Percentiles rank a stretch among this genome's conserved stretches.
These are phyloP conservation scores for Formica aserva DNA, from an alignment of 2,888 invertebrate species.

Conservation along the genomic window DNA sequence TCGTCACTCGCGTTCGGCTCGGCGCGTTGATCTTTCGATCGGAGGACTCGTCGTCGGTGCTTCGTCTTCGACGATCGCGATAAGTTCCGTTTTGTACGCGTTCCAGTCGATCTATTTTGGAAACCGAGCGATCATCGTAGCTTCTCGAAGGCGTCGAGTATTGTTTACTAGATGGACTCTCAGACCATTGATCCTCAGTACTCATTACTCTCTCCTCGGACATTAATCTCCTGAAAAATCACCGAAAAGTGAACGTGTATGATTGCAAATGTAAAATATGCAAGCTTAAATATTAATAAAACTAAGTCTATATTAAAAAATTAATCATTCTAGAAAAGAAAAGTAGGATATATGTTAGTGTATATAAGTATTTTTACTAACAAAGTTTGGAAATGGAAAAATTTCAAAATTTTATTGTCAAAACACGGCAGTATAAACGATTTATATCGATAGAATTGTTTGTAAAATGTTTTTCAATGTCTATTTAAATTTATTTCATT, in stretches of 20 bases:
- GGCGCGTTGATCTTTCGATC: slow-evolving; percentile 73
- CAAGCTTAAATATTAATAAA: neutral
- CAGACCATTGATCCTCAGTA: slow-evolving; percentile 80
- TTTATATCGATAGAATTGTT: neutral
- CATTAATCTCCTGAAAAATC: slow-evolving; percentile 74
- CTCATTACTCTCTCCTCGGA: slow-evolving; percentile 81
- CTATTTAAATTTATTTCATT: neutral
- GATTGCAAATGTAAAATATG: neutral
- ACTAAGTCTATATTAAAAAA: neutral
- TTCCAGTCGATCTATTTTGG: slow-evolving; percentile 63
- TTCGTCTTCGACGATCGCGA: slow-evolving; percentile 74
- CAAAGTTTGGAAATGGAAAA: neutral
- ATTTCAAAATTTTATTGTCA: no score
- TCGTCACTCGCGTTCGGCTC: slow-evolving; percentile 75
- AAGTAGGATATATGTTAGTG: neutral
- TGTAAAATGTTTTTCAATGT: neutral
- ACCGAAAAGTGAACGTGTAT: neutral
- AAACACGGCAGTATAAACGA: no score
- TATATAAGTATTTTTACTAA: no score
- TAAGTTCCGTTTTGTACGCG: slow-evolving; percentile 63
- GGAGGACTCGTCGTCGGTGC: slow-evolving; percentile 79
- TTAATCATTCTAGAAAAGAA: neutral
- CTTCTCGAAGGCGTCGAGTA: slow-evolving; percentile 71
- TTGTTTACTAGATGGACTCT: slow-evolving; percentile 72
- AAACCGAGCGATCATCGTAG: slow-evolving; percentile 69